A percentile compares a stretch with the other conserved stretches of the same genome.
Evolutionary conservation across 2,113 vertebrate species (phyloP).

Genomic region (Alligator sinensis): DNA sequence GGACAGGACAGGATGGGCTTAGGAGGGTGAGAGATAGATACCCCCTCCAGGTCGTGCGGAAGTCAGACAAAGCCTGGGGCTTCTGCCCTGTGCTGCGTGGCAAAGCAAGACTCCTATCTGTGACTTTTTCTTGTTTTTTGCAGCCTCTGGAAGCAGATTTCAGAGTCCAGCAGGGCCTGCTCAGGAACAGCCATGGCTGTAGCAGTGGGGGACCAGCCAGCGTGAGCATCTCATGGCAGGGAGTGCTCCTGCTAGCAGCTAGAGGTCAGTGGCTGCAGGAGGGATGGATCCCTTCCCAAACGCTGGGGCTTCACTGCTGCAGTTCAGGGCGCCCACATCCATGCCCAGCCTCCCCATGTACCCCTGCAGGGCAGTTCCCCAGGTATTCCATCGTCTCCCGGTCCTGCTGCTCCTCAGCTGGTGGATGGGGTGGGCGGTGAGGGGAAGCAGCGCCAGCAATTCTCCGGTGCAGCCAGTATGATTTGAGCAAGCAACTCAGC

Average conservation of each 20-base stretch:
- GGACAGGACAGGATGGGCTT: not conserved
- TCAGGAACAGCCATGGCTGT: not conserved
- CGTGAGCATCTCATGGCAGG: accelerated
- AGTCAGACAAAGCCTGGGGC: not conserved
- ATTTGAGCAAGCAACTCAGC: not conserved
- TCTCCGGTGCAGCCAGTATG: not conserved
- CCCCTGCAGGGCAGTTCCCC: not conserved
- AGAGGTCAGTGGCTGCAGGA: no score
- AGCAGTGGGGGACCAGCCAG: not conserved
- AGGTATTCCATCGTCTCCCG: accelerated
- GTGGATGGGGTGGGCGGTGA: accelerated
- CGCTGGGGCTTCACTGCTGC: not conserved
- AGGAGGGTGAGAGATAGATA: no score
- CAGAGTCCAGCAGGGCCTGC: accelerated
- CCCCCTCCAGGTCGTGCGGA: no score
- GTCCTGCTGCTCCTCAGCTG: not conserved
- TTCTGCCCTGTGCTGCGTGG: not conserved
- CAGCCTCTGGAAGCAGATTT: not conserved
- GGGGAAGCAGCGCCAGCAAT: not conserved
- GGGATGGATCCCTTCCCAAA: not conserved
- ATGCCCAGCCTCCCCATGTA: not conserved
- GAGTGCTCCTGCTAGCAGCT: no score
- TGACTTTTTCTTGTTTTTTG: not conserved
- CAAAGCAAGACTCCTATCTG: not conserved
- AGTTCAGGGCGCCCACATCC: no score